A percentile compares a stretch with the other conserved stretches of the same genome.
Evolutionary conservation across 2,888 invertebrate genomes (phyloP).

Genomic region (Callyntrura guangdongensis): DNA sequence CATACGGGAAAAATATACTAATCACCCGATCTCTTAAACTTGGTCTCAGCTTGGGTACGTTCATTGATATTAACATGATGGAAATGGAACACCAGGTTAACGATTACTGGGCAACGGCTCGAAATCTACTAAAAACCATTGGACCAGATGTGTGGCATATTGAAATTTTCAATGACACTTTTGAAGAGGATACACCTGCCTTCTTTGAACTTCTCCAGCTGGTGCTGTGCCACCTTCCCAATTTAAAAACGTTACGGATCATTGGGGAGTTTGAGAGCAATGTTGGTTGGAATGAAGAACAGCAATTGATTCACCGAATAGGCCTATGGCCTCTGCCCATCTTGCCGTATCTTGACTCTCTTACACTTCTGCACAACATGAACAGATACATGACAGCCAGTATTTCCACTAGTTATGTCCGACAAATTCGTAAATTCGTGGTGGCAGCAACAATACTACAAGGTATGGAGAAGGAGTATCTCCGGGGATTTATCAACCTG

Average conservation of each 20-base stretch:
- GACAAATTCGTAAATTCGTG: not conserved
- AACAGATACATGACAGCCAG: not conserved
- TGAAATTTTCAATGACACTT: not conserved
- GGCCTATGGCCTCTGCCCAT: not conserved
- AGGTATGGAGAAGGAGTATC: conserved; percentile 6
- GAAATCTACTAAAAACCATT: not conserved
- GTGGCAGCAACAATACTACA: not conserved
- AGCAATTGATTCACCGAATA: not conserved
- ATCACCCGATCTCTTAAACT: not conserved
- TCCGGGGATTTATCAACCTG: not conserved
- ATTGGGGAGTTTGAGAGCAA: conserved; percentile 1
- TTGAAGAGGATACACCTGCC: not conserved
- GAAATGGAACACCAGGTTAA: not conserved
- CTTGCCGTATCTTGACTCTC: not conserved
- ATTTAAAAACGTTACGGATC: not conserved
- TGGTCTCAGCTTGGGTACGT: not conserved
- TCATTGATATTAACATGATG: not conserved
- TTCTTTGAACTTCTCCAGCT: not conserved
- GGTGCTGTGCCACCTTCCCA: not conserved
- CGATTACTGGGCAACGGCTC: not conserved
- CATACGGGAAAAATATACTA: not conserved
- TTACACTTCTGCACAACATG: not conserved
- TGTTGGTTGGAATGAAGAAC: not conserved
- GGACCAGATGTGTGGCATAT: not conserved
- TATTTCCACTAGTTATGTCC: not conserved